Evolutionary conservation across 2,888 invertebrate species (phyloP).

Genomic region (Urechis unicinctus): DNA sequence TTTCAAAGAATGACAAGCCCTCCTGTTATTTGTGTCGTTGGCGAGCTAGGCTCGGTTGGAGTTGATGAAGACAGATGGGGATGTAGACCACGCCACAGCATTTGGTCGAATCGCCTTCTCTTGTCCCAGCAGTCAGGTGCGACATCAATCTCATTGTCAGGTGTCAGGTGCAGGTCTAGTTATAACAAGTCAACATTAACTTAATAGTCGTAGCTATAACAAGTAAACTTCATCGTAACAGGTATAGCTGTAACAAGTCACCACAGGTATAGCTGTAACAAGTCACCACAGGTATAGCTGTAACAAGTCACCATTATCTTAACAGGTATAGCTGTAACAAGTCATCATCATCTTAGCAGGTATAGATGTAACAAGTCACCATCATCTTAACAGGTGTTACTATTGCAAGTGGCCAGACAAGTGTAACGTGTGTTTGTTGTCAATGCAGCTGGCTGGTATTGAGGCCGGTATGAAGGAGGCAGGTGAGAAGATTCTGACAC

Average conservation of each 20-base stretch:
- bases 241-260: neutral
- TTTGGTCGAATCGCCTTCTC: conserved; percentile 95
- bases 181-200: no score
- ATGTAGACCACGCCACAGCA: conserved; percentile 77
- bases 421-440: neutral
- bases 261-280: no score
- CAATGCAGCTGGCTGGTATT: conserved; percentile 67
- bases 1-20: no score
- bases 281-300: no score
- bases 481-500: conserved; percentile 74
- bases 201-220: no score
- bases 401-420: no score
- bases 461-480: conserved; percentile 67
- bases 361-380: no score
- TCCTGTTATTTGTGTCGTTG: neutral
- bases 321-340: neutral
- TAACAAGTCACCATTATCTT: neutral
- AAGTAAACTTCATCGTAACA: neutral
- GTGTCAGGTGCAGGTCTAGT: no score
- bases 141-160: no score
- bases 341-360: no score
- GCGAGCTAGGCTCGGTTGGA: conserved; percentile 60
- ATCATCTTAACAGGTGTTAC: no score
- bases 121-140: conserved; percentile 60
- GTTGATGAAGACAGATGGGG: conserved; percentile 61